These are phyloP conservation scores for Pseudochromis fuscus DNA, from an alignment of 2,797 vertebrate species.

Conservation along the genomic window DNA sequence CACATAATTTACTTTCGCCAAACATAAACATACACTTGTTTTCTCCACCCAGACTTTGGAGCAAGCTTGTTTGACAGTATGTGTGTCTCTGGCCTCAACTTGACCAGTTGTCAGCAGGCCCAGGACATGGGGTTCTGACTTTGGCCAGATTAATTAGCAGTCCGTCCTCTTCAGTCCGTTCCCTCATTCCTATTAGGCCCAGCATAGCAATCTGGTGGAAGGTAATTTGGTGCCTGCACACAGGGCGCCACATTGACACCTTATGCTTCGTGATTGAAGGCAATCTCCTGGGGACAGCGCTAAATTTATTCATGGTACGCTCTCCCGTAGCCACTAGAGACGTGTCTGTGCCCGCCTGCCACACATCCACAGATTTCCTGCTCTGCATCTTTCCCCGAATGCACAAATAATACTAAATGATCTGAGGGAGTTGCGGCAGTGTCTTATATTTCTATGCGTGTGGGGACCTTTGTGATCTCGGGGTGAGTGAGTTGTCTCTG, in stretches of 20 bases:
- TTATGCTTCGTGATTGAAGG: constrained; percentile 88
- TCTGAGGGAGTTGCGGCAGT: constrained; percentile 73
- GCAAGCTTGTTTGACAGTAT: constrained; percentile 34
- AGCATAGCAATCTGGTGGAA: constrained; percentile 82
- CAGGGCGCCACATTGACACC: constrained; percentile 84
- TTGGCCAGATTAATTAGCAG: constrained; percentile 81
- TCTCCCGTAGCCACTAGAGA: constrained; percentile 83
- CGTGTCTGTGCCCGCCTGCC: constrained; percentile 72
- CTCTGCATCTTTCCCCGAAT: constrained; percentile 80
- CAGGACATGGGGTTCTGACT: constrained; percentile 78
- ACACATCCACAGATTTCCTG: constrained; percentile 80
- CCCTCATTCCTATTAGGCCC: constrained; percentile 78
- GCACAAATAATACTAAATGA: constrained; percentile 83
- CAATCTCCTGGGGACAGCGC: constrained; percentile 84
- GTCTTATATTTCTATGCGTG: constrained; percentile 66
- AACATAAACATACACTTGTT: neutral
- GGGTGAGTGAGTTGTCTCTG: constrained; percentile 39
- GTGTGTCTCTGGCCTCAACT: constrained; percentile 50
- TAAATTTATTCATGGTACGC: constrained; percentile 86
- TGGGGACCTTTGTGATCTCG: constrained; percentile 60
- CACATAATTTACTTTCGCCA: neutral
- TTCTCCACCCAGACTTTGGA: constrained; percentile 3
- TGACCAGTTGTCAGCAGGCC: constrained; percentile 65
- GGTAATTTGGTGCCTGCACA: constrained; percentile 84
- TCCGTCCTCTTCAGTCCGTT: constrained; percentile 71